Base-by-base conservation (phyloP, 2,888 invertebrate genomes). In the Pandemis heparana region DNA sequence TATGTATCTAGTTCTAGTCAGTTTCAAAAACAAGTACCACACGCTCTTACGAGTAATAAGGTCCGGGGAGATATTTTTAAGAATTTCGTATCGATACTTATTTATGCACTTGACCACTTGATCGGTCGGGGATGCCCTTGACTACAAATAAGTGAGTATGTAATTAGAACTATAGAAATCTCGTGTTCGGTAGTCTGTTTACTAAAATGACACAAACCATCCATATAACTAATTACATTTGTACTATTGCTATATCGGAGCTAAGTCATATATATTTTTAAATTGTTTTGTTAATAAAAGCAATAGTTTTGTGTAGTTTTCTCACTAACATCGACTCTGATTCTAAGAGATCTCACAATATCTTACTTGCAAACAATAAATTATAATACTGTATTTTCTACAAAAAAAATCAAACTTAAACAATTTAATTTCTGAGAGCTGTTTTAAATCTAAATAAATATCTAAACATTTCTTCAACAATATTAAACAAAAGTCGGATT, bases 331-430 rank as follows among this genome's bases (percentile, higher is more conserved):
- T 62, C 53, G 51, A 62, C 39, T 62, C 16, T 16, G 38, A 23
- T 73, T 32, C 23, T 59, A 73, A 68, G 72, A 73, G 68, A 73
- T 73, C 72, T 43, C 61, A 5, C n/a, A 53, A 16, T 43, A 56
- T 23, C 38, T 56, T 56, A 63, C 53, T 53, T 53, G 8, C 14
- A 32, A 62, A 53, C 6, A 61, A 67, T 56, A 63, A 62, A 53
- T 56, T 18, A 68, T 56, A 72, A 67, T 67, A 72, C 66, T 67
- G 61, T 43, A 53, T 12, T 51, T 51, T 32, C 23, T 56, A 60
- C 38, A 39, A 32, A 60, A 59, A n/a, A 39, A 18, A n/a, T n/a
- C n/a, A n/a, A n/a, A n/a, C n/a, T n/a, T n/a, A n/a, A n/a, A n/a
- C n/a, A n/a, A 18, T n/a, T 38, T 60, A 3, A 38, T 8, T n/a